Evolutionary conservation across 2,113 vertebrate species (phyloP).

Genomic region (Carassius gibelio): DNA sequence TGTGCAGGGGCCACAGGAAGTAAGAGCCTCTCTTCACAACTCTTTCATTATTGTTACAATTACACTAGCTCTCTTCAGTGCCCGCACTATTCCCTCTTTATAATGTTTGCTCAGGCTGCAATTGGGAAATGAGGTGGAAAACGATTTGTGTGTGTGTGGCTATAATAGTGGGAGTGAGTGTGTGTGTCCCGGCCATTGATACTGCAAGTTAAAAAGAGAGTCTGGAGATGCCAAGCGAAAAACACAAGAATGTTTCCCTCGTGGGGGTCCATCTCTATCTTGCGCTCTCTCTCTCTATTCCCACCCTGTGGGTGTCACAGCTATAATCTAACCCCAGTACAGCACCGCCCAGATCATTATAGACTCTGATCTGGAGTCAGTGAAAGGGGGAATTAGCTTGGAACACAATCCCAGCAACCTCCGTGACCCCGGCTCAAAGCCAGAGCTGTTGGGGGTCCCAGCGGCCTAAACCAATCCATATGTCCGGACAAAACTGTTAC

Average conservation of each 20-base stretch:
- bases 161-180: constrained; percentile 53
- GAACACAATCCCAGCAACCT: constrained; percentile 80
- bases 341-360: constrained; percentile 78
- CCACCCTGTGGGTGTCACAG: constrained; percentile 69
- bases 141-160: constrained; percentile 54
- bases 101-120: constrained; percentile 75
- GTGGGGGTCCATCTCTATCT: neutral
- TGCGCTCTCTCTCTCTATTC: neutral
- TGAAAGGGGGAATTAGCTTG: constrained; percentile 80
- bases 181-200: constrained; percentile 51
- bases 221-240: constrained; percentile 25
- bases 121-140: constrained; percentile 80
- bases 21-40: constrained; percentile 46
- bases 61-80: constrained; percentile 65
- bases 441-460: constrained; percentile 75
- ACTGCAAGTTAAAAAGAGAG: constrained; percentile 40
- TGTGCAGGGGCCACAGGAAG: constrained; percentile 19
- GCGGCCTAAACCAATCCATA: constrained; percentile 77
- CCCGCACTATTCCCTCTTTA: constrained; percentile 69
- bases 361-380: constrained; percentile 78
- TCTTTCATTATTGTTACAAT: constrained; percentile 65
- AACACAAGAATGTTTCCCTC: constrained; percentile 40
- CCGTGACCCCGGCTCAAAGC: constrained; percentile 74
- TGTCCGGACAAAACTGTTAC: constrained; percentile 81
- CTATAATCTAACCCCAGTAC: constrained; percentile 71